Percentiles rank a stretch among this genome's conserved stretches.
phyloP scores from a whole-genome alignment of 2,888 invertebrate genomes.

The Drosophila diplacantha region DNA sequence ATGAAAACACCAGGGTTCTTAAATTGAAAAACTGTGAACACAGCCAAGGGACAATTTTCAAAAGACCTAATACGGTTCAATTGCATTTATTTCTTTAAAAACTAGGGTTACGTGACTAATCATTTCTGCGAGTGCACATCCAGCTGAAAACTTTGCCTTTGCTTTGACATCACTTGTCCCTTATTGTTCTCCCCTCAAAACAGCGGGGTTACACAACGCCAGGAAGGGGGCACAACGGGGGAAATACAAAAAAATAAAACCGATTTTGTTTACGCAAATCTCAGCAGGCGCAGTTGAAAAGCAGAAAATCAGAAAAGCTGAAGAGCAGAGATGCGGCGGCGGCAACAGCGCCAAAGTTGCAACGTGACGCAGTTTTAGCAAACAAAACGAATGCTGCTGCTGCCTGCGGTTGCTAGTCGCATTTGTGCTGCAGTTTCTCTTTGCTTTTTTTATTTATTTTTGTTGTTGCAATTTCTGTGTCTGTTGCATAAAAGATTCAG shows the following conservation, averaged over 20 bases:
- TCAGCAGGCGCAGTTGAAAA: slow-evolving; percentile 42
- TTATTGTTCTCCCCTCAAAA: not conserved
- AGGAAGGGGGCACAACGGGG: not conserved
- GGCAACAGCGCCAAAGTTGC: slow-evolving; percentile 49
- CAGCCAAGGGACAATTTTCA: not conserved
- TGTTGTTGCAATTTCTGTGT: slow-evolving; percentile 38
- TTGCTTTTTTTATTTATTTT: not conserved
- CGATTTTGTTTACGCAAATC: slow-evolving; percentile 71
- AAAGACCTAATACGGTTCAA: not conserved
- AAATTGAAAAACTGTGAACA: not conserved
- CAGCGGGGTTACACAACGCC: slow-evolving; percentile 52
- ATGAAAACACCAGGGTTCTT: not conserved
- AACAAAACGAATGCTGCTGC: slow-evolving; percentile 54
- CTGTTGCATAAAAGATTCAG: slow-evolving; percentile 61
- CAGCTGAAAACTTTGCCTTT: slow-evolving; percentile 9
- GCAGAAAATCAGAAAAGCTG: slow-evolving; percentile 13
- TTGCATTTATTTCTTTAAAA: not conserved
- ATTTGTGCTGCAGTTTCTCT: slow-evolving; percentile 23
- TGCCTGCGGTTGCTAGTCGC: slow-evolving; percentile 29
- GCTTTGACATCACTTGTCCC: slow-evolving; percentile 28
- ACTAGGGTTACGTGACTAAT: not conserved
- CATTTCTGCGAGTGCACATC: slow-evolving; percentile 3
- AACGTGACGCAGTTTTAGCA: slow-evolving; percentile 70
- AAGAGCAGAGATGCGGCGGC: slow-evolving; percentile 9
- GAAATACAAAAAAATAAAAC: slow-evolving; percentile 29